phyloP scores from a whole-genome alignment of 2,888 invertebrate species.

The Drosophila neonasuta region DNA sequence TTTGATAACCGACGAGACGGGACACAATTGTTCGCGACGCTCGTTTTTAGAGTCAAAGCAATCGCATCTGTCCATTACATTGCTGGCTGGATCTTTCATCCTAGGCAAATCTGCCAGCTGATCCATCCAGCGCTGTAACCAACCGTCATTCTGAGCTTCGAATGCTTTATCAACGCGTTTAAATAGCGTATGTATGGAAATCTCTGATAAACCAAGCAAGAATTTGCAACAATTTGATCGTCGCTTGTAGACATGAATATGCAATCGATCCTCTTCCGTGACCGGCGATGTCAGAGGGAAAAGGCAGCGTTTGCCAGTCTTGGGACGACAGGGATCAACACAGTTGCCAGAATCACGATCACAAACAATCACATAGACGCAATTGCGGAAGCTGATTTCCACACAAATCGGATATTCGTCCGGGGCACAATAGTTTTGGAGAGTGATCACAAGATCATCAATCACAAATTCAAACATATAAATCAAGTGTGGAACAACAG shows the following conservation, averaged over 20 bases:
- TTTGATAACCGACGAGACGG: conserved; percentile 73
- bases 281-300: conserved; percentile 77
- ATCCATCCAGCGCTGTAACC: conserved; percentile 46
- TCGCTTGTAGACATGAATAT: conserved; percentile 79
- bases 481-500: conserved; percentile 40
- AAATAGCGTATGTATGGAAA: conserved; percentile 53
- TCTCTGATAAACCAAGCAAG: conserved; percentile 28
- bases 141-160: conserved; percentile 65
- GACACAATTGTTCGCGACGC: conserved; percentile 72
- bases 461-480: conserved; percentile 81
- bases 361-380: conserved; percentile 77
- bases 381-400: conserved; percentile 72
- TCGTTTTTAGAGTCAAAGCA: conserved; percentile 60
- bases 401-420: conserved; percentile 35
- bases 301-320: conserved; percentile 78
- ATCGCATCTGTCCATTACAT: conserved; percentile 49
- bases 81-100: conserved; percentile 45
- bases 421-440: conserved; percentile 33
- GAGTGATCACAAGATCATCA: conserved; percentile 29
- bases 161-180: conserved; percentile 75
- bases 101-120: conserved; percentile 55
- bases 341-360: conserved; percentile 77
- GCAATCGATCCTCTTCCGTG: conserved; percentile 71
- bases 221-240: conserved; percentile 61
- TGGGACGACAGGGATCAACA: conserved; percentile 56